phyloP scores from a whole-genome alignment of 2,113 vertebrate species.

The Tenebrosternarchus preto region DNA sequence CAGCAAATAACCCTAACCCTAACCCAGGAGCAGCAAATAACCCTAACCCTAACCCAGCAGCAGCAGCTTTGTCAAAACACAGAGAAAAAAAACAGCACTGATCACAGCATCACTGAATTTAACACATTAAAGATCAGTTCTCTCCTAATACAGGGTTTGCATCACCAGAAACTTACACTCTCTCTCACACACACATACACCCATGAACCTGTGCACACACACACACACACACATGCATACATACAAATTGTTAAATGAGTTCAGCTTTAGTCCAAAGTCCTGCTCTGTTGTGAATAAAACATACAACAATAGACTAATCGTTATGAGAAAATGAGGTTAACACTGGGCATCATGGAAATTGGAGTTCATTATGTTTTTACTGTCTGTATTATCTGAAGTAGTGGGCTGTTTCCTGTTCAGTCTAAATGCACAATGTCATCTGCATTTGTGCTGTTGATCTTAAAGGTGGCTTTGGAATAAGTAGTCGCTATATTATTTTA shows the following conservation, averaged over 20 bases:
- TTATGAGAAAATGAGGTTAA: constrained; percentile 40
- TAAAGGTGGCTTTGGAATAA: neutral
- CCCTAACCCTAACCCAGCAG: too few relatives aligned
- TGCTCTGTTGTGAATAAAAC: constrained; percentile 37
- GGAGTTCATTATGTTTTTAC: constrained; percentile 50
- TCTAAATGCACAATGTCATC: constrained; percentile 35
- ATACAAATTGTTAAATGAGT: neutral
- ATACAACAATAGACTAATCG: constrained; percentile 32
- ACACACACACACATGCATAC: neutral
- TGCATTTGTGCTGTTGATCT: constrained; percentile 19
- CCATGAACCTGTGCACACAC: neutral
- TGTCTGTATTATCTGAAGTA: constrained; percentile 41
- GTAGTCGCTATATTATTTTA: too few relatives aligned
- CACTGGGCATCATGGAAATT: constrained; percentile 26
- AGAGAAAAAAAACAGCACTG: constrained; percentile 52
- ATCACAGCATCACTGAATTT: constrained; percentile 36
- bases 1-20: too few relatives aligned
- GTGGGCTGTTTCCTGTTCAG: constrained; percentile 33
- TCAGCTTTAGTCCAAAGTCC: neutral
- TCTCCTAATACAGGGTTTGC: neutral
- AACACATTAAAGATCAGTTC: constrained; percentile 22
- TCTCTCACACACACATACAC: neutral
- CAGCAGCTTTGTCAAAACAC: constrained; percentile 57
- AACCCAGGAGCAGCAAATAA: too few relatives aligned
- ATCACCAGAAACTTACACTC: neutral